Base-by-base conservation (phyloP, 2,113 vertebrate genomes). In the Orthonyx spaldingii region DNA sequence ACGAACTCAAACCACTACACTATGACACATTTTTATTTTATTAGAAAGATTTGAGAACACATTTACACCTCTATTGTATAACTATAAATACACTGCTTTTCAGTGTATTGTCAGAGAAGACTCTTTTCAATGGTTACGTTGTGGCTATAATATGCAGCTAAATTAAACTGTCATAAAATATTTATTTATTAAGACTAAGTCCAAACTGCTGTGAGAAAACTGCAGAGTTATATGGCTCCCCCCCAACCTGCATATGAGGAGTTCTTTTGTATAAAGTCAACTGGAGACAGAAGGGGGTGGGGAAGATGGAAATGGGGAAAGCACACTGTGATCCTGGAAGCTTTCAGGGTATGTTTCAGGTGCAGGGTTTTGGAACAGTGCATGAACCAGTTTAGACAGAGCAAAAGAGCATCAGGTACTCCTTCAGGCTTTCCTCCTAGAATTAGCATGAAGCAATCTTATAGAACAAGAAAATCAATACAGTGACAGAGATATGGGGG, bases 111-210 rank as follows among this genome's bases (percentile, higher is more conserved):
- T 76, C 82, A 95, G 69, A 87, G 19, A 84, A 16, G 0, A 20
- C 32, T 84, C 37, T 88, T 86, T 89, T 57, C 69, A 87, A 9
- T 46, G 4, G 13, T 78, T 87, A 57, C 17, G 63, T 37, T 60
- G 30, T 66, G 37, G 53, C 30, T 85, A 47, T 56, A 92, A 74
- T n/a, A 90, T 41, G 19, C 52, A 84, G 26, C n/a, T 87, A 78
- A 78, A 94, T 66, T 61, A 75, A 91, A 74, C 18, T 77, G 56
- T 66, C 47, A 84, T 2, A 70, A n/a, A 16, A 84, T 66, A 87
- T 84, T 33, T 84, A 81, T 89, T 89, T 87, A 74, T 68, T 87
- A 76, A 81, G 55, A 42, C 33, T 46, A 79, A 74, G 32, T 82
- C 77, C 46, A 92, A 88, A 71, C 6, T 68, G 13, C 57, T 52